Percentiles rank a stretch among this genome's conserved stretches.
phyloP scores from a whole-genome alignment of 2,888 invertebrate species.

The Anthrax anthrax region DNA sequence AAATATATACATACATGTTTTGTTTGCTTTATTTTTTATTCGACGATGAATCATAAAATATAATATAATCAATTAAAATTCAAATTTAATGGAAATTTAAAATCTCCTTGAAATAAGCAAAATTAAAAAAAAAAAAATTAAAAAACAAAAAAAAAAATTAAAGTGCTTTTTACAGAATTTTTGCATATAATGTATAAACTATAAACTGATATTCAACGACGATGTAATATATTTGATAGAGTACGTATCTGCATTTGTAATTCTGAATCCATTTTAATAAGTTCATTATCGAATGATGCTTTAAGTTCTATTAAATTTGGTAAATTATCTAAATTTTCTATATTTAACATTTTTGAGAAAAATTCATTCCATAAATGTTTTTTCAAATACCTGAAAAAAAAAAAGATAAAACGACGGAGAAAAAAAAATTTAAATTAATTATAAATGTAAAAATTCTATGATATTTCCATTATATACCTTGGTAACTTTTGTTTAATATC shows the following conservation, averaged over 20 bases:
- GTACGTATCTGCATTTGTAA: constrained; percentile 32
- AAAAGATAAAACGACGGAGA: background rate
- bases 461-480: constrained; percentile 35
- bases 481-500: constrained; percentile 57
- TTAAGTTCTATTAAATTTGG: constrained; percentile 46
- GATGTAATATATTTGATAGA: constrained; percentile 30
- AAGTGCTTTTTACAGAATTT: too few relatives aligned
- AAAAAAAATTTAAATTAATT: background rate
- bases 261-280: constrained; percentile 33
- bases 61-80: too few relatives aligned
- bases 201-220: constrained; percentile 21
- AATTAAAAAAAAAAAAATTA: too few relatives aligned
- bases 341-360: constrained; percentile 69
- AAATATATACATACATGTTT: too few relatives aligned
- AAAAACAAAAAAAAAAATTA: too few relatives aligned
- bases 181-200: too few relatives aligned
- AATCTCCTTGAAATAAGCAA: too few relatives aligned
- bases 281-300: constrained; percentile 28
- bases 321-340: constrained; percentile 56
- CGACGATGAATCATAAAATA: too few relatives aligned
- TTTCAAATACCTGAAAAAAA: constrained; percentile 48
- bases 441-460: background rate
- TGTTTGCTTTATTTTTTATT: too few relatives aligned
- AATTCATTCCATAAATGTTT: constrained; percentile 67
- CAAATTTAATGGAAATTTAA: too few relatives aligned